phyloP scores from a whole-genome alignment of 2,113 vertebrate species.

The Cebidichthys violaceus region DNA sequence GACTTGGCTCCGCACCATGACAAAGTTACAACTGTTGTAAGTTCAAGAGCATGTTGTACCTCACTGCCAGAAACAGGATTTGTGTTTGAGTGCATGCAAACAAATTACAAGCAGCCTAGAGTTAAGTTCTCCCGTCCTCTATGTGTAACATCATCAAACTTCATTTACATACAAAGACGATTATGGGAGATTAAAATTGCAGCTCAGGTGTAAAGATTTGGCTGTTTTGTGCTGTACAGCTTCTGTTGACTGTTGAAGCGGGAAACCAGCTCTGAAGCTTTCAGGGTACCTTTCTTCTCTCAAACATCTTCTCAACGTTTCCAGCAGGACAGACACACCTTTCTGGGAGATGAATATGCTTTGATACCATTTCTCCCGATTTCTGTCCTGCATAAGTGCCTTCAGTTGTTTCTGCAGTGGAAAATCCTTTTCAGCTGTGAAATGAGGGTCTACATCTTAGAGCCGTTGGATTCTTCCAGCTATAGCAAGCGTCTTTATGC shows the following conservation, averaged over 20 bases:
- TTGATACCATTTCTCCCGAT: neutral
- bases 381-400: slow-evolving; percentile 20
- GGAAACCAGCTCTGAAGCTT: slow-evolving; percentile 17
- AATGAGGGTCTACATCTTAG: neutral
- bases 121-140: neutral
- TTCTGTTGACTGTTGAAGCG: slow-evolving; percentile 12
- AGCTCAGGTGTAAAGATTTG: slow-evolving; percentile 21
- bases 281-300: neutral
- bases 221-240: neutral
- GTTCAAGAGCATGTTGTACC: neutral
- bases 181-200: slow-evolving; percentile 32
- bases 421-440: slow-evolving; percentile 29
- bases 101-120: neutral
- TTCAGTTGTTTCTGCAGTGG: slow-evolving; percentile 12
- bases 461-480: neutral
- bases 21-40: neutral
- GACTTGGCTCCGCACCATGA: neutral
- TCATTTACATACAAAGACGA: slow-evolving; percentile 35
- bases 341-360: neutral
- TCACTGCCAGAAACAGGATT: neutral
- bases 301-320: neutral
- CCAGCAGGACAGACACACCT: neutral
- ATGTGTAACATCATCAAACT: neutral
- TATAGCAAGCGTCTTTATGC: slow-evolving; percentile 2
- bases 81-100: slow-evolving; percentile 2